Evolutionary conservation across 2,888 invertebrate species (phyloP).

Genomic region (Epinotia brunnichana): DNA sequence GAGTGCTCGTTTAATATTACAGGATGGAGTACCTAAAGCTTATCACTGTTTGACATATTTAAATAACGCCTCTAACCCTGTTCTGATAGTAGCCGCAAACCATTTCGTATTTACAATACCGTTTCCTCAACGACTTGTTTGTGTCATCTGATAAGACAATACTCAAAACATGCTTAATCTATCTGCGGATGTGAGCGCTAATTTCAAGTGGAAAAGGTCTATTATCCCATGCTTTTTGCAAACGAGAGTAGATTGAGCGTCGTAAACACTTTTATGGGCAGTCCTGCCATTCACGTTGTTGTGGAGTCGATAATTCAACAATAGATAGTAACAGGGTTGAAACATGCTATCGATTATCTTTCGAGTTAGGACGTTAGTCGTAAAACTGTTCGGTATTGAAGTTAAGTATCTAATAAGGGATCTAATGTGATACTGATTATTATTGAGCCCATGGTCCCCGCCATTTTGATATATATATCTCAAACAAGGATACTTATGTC

Average conservation of each 20-base stretch:
- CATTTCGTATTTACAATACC: slow-evolving; percentile 4
- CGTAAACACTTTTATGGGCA: slow-evolving; percentile 32
- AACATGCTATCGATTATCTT: slow-evolving; percentile 15
- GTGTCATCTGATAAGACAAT: slow-evolving; percentile 21
- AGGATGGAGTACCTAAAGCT: no score
- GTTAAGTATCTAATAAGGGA: no score
- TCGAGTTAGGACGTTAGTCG: background rate
- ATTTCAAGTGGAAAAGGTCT: background rate
- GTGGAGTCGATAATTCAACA: slow-evolving; percentile 23
- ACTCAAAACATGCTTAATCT: background rate
- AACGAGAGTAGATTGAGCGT: slow-evolving; percentile 1
- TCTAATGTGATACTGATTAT: no score
- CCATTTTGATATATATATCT: no score
- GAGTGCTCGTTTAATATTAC: no score
- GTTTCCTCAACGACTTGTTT: slow-evolving; percentile 24
- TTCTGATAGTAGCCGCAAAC: background rate
- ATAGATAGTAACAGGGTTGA: slow-evolving; percentile 20
- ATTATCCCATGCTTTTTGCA: background rate
- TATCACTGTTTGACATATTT: background rate
- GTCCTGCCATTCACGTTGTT: slow-evolving; percentile 24
- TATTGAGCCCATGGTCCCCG: no score
- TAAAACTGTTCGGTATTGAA: background rate
- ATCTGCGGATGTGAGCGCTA: background rate
- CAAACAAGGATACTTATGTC: no score
- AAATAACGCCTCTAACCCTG: background rate